Base-by-base conservation (phyloP, 1,140 invertebrate species). In the Formica exsecta region DNA sequence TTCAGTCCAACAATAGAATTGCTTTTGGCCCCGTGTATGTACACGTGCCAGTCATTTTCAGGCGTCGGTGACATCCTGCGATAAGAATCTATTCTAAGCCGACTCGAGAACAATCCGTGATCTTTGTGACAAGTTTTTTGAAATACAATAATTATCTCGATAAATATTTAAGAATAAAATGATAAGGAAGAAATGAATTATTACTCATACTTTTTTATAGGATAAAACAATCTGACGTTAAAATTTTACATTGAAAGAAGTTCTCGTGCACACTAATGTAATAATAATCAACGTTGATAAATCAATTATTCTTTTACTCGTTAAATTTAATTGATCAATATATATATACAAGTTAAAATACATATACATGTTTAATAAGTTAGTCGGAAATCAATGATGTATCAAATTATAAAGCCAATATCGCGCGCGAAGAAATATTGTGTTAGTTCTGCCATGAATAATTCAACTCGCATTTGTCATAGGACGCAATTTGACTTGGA, bases 401-500 rank as follows among this genome's bases (percentile, higher is more conserved):
- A 32, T 16, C 51, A 65, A 87, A 87, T 79, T 87, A 77, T 73
- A 76, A 80, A 61, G 16, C 11, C 70, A 75, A 85, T 89, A 87
- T 87, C 66, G 41, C 41, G 41, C 9, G 41, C 41, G 41, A 68
- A 38, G 71, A 75, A 73, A 85, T 76, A 89, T 61, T 84, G 83
- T 41, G 65, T 76, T 25, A 16, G 48, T 66, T 79, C 66, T 79
- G 76, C 25, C 8, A 88, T 89, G 87, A 89, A 89, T 89, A 87
- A 89, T 89, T 89, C 86, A 88, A 57, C 59, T 65, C 80, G 62
- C 76, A 89, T 89, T 88, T 89, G 80, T 79, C 66, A 68, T 57
- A 62, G 65, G 73, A 89, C 76, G 84, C 87, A 89, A 88, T 89
- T 87, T 87, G 87, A 85, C 74, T 89, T 85, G 80, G 59, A 57